Evolutionary conservation across 2,797 vertebrate genomes (phyloP), one percentile per base, ranked within the genome.

Genomic region (Australoheros facetus): DNA sequence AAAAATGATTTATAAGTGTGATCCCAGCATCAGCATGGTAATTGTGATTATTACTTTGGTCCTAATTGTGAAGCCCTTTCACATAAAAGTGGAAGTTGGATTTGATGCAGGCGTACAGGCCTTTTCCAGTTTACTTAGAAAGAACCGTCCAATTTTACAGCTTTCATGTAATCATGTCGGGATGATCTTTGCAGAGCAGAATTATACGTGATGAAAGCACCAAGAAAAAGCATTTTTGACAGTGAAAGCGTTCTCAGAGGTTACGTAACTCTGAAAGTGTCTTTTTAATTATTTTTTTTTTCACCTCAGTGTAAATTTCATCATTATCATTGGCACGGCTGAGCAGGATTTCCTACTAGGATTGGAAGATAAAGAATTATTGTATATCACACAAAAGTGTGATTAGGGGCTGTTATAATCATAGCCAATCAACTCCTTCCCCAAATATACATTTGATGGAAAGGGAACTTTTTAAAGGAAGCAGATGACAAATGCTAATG

Each of bases 1-100:
- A 83, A 83, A 79, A 58, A 74, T 54, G 66, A 85, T 82, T 85
- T 78, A 81, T 71, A 81, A 73, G 66, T 77, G 75, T 51, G 73
- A 60, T 83, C 75, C 79, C 82, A 85, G 54, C 75, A 78, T 86
- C 78, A 81, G 78, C 75, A 56, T 69, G 59, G 60, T 78, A 53
- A 77, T 86, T 73, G 73, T 54, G 66, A 60, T 85, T 57, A 81
- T 57, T 70, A 76, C 69, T 79, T 77, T 7, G 21, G 62, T 53
- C 34, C 8, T 84, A 72, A 80, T 72, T 71, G 72, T 26, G 9
- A 37, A 54, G 45, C 64, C 34, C 51, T 83, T 71, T 66, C 34
- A 55, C 32, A 83, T 56, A 79, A 69, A 54, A 78, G 73, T 55
- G 80, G 26, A 76, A 55, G 51, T 74, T 74, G 32, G 21, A 64